Conservation (phyloP, 2,113 vertebrate species). For the Rhadina sibilatrix region DNA sequence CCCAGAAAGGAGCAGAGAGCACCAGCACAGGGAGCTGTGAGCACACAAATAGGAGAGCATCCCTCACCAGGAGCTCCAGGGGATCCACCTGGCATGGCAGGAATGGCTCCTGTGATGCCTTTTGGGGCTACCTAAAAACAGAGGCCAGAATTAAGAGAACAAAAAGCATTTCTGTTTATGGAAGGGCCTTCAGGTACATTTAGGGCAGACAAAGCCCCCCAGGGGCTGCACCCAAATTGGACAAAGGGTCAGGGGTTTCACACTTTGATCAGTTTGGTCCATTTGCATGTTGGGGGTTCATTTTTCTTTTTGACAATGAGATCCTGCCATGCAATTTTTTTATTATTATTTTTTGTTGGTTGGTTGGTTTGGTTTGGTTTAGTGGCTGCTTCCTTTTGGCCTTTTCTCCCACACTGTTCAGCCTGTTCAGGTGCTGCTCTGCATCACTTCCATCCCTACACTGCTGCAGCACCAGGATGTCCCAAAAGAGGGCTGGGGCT, state of each 20-base stretch:
- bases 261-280: neutral
- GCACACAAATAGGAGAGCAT: neutral
- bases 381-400: no score
- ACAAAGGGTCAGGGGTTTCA: accelerated
- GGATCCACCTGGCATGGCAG: neutral
- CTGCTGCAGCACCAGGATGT: no score
- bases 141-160: neutral
- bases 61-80: neutral
- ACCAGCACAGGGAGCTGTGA: neutral
- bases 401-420: no score
- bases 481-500: no score
- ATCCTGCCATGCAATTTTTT: no score
- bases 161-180: neutral
- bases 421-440: no score
- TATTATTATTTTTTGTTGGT: no score
- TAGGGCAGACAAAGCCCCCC: accelerated
- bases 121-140: neutral
- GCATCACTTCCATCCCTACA: no score
- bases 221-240: neutral
- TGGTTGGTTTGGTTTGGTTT: no score
- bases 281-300: neutral
- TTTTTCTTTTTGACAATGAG: no score
- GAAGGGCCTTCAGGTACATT: no score
- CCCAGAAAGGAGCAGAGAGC: neutral
- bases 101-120: neutral